Evolutionary conservation across 2,113 vertebrate genomes (phyloP), one percentile per base, ranked within the genome.

Genomic region (Seriola aureovittata): DNA sequence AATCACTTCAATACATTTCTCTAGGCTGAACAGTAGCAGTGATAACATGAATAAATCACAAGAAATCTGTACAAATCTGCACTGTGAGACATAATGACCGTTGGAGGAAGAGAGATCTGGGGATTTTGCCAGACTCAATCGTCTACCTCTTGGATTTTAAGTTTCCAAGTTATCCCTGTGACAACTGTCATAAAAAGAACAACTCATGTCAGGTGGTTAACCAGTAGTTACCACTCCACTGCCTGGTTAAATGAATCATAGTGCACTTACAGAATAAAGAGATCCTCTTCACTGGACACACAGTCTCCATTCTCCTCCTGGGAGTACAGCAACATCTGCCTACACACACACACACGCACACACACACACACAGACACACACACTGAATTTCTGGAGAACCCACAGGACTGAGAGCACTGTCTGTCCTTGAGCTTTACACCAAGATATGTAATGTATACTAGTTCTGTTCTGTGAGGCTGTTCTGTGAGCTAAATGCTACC

Each of bases 261-360:
- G 9, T 74, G n/a, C 68, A 97, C 97, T 98, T 81, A 99, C 98
- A 99, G 92, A 87, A 98, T 98, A 70, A 98, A 98, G 54, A 99
- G 97, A 90, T 99, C 98, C 92, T 99, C 98, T 93, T 99, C 98
- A 78, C 96, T 98, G 42, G 96, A 97, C 75, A 89, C 95, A 86
- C 96, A 96, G 57, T 98, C 97, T 16, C 95, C 97, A 38, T 96
- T 97, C 68, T 97, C 96, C 86, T 99, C 97, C 94, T 98, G 97
- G 75, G 97, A 97, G 86, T 98, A 98, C 86, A 99, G 91, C 93
- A 99, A 91, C 96, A 98, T 96, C 95, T 99, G 97, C 92, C 98
- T 99, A 84, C 66, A 65, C n/a, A 71, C 69, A 78, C 65, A 83
- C 25, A 84, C 38, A 86, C 23, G 75, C 23, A 80, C 52, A 77